A percentile compares a stretch with the other conserved stretches of the same genome.
phyloP scores from a whole-genome alignment of 2,797 vertebrate genomes.

The Synaphobranchus kaupii region DNA sequence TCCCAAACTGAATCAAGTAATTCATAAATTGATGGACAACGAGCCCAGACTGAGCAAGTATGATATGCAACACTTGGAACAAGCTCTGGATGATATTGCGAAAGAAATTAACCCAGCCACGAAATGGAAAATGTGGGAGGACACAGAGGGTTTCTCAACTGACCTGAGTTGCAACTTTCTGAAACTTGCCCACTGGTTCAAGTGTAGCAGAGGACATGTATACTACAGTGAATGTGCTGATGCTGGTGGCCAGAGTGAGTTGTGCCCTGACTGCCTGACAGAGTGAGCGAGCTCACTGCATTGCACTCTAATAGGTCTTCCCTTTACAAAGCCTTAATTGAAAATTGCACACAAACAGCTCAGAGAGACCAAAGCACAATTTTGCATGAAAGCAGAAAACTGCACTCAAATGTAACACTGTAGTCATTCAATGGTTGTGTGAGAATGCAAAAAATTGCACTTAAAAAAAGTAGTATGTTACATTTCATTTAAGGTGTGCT shows the following conservation, averaged over 20 bases:
- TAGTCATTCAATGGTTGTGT: neutral
- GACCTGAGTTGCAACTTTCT: slow-evolving; percentile 21
- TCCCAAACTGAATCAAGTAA: neutral
- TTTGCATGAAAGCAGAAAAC: neutral
- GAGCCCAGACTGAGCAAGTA: neutral
- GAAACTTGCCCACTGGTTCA: slow-evolving; percentile 41
- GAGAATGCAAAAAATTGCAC: neutral
- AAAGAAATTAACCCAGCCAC: neutral
- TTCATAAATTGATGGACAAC: neutral
- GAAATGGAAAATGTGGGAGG: slow-evolving; percentile 19
- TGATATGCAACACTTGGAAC: slow-evolving; percentile 16
- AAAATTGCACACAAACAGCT: neutral
- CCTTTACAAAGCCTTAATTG: neutral
- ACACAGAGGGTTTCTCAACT: slow-evolving; percentile 31
- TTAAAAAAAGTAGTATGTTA: neutral
- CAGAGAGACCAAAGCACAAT: neutral
- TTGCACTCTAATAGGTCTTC: neutral
- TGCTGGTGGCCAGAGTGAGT: slow-evolving; percentile 14
- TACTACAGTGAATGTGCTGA: slow-evolving; percentile 26
- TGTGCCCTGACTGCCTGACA: slow-evolving; percentile 36
- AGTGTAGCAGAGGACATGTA: slow-evolving; percentile 39
- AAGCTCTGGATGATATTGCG: neutral
- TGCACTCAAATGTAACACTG: neutral
- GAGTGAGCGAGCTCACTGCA: neutral
- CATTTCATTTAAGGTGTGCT: neutral